Evolutionary conservation across 2,113 vertebrate genomes (phyloP).

Genomic region (Callospermophilus lateralis): DNA sequence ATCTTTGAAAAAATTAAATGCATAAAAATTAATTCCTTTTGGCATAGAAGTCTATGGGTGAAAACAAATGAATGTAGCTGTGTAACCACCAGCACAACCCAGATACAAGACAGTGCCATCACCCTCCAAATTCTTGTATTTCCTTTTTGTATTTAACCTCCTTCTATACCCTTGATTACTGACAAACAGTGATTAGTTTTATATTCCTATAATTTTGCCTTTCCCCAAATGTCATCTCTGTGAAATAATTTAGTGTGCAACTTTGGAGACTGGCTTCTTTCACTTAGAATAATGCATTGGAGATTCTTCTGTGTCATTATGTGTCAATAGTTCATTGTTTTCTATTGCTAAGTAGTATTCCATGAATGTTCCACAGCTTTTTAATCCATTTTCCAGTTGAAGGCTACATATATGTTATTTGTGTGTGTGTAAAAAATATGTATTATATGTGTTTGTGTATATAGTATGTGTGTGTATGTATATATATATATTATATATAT

Average conservation of each 20-base stretch:
- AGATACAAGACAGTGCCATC: not conserved
- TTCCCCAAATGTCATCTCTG: not conserved
- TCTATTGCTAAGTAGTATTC: not conserved
- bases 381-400: not conserved
- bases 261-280: not conserved
- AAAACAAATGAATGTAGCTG: not conserved
- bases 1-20: not conserved
- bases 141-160: not conserved
- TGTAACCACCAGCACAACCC: not conserved
- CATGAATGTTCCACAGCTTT: not conserved
- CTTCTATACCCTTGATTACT: not conserved
- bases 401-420: not conserved
- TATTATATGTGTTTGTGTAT: not conserved
- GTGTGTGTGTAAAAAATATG: not conserved
- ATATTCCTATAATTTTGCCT: conserved; percentile 20
- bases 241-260: not conserved
- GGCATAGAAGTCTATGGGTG: not conserved
- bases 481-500: not conserved
- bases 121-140: not conserved
- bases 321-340: not conserved
- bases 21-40: not conserved
- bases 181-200: not conserved
- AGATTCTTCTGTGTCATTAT: not conserved
- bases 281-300: not conserved
- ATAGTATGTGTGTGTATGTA: not conserved